Evolutionary conservation across 2,113 vertebrate species (phyloP), one percentile per base, ranked within the genome.

Genomic region (Phyllostomus hastatus): DNA sequence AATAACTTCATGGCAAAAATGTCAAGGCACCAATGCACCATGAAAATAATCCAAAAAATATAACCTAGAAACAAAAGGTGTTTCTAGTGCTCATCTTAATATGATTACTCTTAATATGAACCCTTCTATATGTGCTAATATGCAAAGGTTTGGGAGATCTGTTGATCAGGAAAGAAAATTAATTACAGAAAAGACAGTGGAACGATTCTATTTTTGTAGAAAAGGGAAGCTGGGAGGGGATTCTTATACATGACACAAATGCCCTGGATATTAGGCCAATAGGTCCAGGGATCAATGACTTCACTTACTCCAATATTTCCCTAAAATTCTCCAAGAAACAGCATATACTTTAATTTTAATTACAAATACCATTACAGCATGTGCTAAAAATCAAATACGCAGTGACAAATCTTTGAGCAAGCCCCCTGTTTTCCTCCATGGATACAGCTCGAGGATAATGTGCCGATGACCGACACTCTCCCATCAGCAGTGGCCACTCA

Each of bases 381-480:
- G 48, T 76, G 14, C 54, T 78, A 82, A 80, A 95, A 88, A 8
- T 33, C 17, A 93, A 83, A 72, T 24, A 22, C 2, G 11, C 4
- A 35, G 43, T 10, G 48, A 50, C 67, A 54, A 59, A 2, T 35
- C 28, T 61, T 54, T 67, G 2, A 84, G 46, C 5, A 83, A 20
- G 9, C 54, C 69, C 9, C 33, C 22, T 11, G 33, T 52, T 54
- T 48, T 67, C 10, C n/a, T 7, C 43, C n/a, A 8, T 0, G 17
- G 52, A n/a, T 20, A 76, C 0, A n/a, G 0, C 28, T 33, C 0
- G 22, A 41, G 10, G 84, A 50, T 2, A 19, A 15, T 0, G 0
- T 24, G 48, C 16, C 4, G 17, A 0, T 11, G 22, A 11, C 33
- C 28, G 33, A 20, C 1, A 14, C 5, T 24, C 5, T 57, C 54